Evolutionary conservation across 2,888 invertebrate genomes (phyloP), one percentile per base, ranked within the genome.

Genomic region (Drosophila neoperkinsi): DNA sequence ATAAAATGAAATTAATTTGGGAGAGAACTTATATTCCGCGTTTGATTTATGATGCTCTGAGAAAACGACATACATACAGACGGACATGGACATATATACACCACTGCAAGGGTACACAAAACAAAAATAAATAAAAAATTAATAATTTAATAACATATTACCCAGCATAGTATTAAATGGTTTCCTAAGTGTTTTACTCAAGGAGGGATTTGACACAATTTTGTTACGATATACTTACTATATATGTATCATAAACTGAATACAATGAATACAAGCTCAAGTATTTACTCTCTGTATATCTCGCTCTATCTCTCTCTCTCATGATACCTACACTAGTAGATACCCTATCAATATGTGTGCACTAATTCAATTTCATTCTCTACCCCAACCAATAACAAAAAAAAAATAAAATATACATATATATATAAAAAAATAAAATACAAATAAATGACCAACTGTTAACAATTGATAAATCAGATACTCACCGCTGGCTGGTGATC

Each of bases 401-500:
- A 21, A 52, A 36, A 16, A 7, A 36, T 10, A n/a, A n/a, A n/a
- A n/a, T n/a, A 16, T 10, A n/a, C 3, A 53, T 21, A 25, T 21
- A 21, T 21, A 21, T 25, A 16, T 13, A 21, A 6, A 4, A 1
- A n/a, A 38, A 46, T 13, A 46, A 46, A 4, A 4, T 25, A 2
- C 25, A 46, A 30, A 25, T 31, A 25, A 58, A 63, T 43, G n/a
- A 59, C 3, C 16, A 25, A 46, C 25, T 46, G 46, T 46, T 46
- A n/a, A 49, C 11, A 49, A 50, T 33, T 25, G 25, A 31, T 28
- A 38, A 41, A n/a, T 57, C 94, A 95, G 93, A 91, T 93, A 93
- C 94, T 97, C 97, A 90, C 97, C 97, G 84, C 94, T 97, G 93
- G 97, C 97, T 83, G 97, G 97, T 89, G 97, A 97, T 93, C 95